Conservation (phyloP, 2,797 vertebrate genomes). For the Forpus xanthops region DNA sequence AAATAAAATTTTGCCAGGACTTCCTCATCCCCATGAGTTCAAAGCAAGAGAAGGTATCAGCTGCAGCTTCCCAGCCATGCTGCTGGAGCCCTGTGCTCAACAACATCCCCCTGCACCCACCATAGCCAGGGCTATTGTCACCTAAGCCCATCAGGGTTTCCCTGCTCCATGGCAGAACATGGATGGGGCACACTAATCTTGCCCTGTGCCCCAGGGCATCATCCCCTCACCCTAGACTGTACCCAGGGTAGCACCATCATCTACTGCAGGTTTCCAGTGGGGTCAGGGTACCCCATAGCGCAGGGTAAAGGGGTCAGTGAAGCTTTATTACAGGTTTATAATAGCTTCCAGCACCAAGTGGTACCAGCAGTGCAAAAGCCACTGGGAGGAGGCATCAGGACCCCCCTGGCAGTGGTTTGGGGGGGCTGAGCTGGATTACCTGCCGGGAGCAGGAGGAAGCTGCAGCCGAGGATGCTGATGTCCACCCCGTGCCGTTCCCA, state of each 20-base stretch:
- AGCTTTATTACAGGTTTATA: not conserved
- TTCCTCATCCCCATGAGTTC: not conserved
- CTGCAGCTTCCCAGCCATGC: not conserved
- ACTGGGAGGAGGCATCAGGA: fast-evolving
- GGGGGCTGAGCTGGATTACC: constrained; percentile 70
- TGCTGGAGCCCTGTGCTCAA: fast-evolving
- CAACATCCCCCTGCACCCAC: not conserved
- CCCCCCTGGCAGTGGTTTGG: fast-evolving
- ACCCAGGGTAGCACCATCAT: fast-evolving
- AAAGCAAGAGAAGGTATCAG: not conserved
- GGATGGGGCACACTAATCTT: fast-evolving
- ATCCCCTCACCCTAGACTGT: not conserved
- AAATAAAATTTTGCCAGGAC: not conserved
- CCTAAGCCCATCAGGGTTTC: not conserved
- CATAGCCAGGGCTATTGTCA: fast-evolving
- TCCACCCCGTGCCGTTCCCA: constrained; percentile 90
- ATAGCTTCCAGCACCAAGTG: not conserved
- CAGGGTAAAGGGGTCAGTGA: fast-evolving
- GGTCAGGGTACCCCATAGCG: not conserved
- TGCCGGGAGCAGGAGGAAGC: constrained; percentile 80
- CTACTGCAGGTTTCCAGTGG: fast-evolving
- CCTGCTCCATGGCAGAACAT: not conserved
- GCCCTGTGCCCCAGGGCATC: not conserved
- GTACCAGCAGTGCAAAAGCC: not conserved
- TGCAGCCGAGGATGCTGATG: constrained; percentile 82